Evolutionary conservation across 2,888 invertebrate genomes (phyloP), one percentile per base, ranked within the genome.

Genomic region (Arge pagana): DNA sequence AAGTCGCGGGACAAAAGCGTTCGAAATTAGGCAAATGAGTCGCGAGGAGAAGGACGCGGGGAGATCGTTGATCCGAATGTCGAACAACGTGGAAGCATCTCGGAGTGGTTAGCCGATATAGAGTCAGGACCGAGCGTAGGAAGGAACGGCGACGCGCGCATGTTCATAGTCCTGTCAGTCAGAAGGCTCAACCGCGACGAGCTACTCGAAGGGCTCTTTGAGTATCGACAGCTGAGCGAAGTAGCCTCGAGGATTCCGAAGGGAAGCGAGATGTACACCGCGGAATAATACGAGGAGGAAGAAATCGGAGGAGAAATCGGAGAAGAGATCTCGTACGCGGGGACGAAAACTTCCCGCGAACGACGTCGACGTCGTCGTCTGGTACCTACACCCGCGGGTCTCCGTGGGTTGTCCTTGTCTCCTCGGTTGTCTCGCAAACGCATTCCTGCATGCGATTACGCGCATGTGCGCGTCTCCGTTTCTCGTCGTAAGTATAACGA

Each of bases 381-480:
- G 11, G 18, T 18, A 15, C 21, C 33, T 33, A 23, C 33, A 23
- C 56, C 48, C 52, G 52, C 57, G 59, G 58, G 57, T 60, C 64
- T 70, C 62, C 68, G 65, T 68, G 67, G 21, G 4, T 72, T 63
- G 64, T 64, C 63, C 63, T 65, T 65, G 60, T 62, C 66, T 60
- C 59, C 64, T 64, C 64, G 62, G 65, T n/a, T n/a, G n/a, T n/a
- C n/a, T n/a, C n/a, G n/a, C n/a, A 68, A 10, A 18, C 56, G 65
- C 72, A 74, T 75, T 74, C 74, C 74, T 75, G 75, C 75, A 75
- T 75, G 66, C 65, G 61, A 74, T 74, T 75, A 75, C 60, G 62
- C 54, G 43, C 50, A 59, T 50, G 42, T 49, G 61, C 64, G 59
- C 59, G 65, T 64, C 71, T 72, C 63, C 67, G 66, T 63, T 61